These are phyloP conservation scores for Charina bottae DNA, from an alignment of 2,113 vertebrate genomes.

Conservation along the genomic window DNA sequence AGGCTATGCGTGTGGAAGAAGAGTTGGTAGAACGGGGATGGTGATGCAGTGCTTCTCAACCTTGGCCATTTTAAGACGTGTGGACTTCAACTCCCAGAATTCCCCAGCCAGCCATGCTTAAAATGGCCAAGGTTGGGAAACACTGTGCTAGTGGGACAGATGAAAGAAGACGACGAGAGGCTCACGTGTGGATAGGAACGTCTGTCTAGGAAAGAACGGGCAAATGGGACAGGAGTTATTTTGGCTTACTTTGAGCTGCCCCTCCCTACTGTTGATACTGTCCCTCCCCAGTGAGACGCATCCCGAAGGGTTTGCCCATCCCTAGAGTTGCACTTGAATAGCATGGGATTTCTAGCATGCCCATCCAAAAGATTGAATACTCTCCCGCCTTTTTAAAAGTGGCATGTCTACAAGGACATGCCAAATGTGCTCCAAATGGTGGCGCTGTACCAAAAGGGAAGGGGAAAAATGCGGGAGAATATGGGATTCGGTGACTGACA, in stretches of 20 bases:
- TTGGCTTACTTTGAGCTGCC: neutral
- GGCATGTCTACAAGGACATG: neutral
- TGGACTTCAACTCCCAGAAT: too few relatives aligned
- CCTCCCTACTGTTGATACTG: too few relatives aligned
- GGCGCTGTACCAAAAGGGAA: neutral
- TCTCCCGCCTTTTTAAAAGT: constrained; percentile 5
- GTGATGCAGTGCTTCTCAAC: neutral
- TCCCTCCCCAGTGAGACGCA: neutral
- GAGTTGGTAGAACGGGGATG: neutral
- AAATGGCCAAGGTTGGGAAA: too few relatives aligned
- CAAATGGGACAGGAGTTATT: neutral
- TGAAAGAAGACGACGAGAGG: neutral
- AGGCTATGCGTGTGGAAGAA: neutral
- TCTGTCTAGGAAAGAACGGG: neutral
- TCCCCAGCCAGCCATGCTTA: too few relatives aligned
- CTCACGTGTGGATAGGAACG: neutral
- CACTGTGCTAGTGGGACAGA: neutral
- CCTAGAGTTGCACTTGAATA: too few relatives aligned
- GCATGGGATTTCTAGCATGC: neutral
- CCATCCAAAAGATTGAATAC: neutral
- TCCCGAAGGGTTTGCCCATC: neutral
- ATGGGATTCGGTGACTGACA: neutral
- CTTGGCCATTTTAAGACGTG: too few relatives aligned
- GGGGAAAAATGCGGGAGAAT: neutral
- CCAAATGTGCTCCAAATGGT: too few relatives aligned